Conservation (phyloP, 2,888 invertebrate species). For the Pseudolycoriella hygida region DNA sequence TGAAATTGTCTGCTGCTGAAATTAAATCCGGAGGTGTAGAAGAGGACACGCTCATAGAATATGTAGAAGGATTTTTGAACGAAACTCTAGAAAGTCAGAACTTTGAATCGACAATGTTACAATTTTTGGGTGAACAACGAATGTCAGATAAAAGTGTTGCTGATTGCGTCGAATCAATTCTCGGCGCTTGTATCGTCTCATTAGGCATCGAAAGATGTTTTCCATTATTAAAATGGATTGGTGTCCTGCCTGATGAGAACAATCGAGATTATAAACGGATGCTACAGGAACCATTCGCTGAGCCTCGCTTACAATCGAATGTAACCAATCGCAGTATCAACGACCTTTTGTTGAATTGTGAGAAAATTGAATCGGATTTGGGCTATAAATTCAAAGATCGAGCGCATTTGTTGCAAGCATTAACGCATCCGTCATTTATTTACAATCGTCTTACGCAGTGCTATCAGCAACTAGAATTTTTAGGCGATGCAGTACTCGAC, state of each 20-base stretch:
- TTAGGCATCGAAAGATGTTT: constrained; percentile 30
- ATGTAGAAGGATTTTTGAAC: constrained; percentile 14
- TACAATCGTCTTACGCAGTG: constrained; percentile 68
- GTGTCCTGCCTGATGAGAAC: constrained; percentile 35
- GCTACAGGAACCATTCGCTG: constrained; percentile 16
- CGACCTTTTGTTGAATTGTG: constrained; percentile 27
- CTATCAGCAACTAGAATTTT: constrained; percentile 80
- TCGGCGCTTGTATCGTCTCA: constrained; percentile 50
- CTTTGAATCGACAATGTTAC: constrained; percentile 21
- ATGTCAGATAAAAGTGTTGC: constrained; percentile 49
- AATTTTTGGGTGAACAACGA: constrained; percentile 30
- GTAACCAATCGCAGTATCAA: constrained; percentile 30
- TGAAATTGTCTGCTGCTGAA: constrained; percentile 31
- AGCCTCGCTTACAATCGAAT: constrained; percentile 22
- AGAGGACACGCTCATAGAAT: constrained; percentile 14
- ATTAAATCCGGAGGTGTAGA: constrained; percentile 18
- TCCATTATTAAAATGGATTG: constrained; percentile 44
- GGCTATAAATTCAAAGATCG: constrained; percentile 66
- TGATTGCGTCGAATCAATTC: constrained; percentile 64
- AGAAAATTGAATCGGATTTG: constrained; percentile 41
- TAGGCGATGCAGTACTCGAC: constrained; percentile 84
- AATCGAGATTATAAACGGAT: constrained; percentile 17
- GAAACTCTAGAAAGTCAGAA: constrained; percentile 15
- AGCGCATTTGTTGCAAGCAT: constrained; percentile 68
- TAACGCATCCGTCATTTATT: constrained; percentile 83